Evolutionary conservation across 2,797 vertebrate genomes (phyloP).

Genomic region (Pogonophryne albipinna): DNA sequence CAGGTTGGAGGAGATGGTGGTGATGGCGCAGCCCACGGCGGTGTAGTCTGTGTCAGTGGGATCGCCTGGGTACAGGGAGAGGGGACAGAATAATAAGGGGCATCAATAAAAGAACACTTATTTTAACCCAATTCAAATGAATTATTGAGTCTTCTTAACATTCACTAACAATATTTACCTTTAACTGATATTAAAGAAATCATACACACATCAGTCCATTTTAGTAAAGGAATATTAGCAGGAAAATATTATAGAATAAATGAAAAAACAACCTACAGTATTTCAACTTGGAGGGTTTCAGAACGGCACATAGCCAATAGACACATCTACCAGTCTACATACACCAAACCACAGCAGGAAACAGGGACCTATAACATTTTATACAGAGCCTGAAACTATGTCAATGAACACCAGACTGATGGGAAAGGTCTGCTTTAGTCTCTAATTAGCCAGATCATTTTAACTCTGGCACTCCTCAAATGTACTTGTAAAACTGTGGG

Average conservation of each 20-base stretch:
- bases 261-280: background rate
- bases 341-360: conserved; percentile 41
- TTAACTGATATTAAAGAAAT: conserved; percentile 3
- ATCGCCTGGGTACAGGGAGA: conserved; percentile 85
- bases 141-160: conserved; percentile 17
- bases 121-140: background rate
- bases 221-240: background rate
- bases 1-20: conserved; percentile 98
- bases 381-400: conserved; percentile 9
- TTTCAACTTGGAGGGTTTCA: conserved; percentile 2
- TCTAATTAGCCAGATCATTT: conserved; percentile 52
- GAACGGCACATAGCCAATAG: conserved; percentile 10
- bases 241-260: background rate
- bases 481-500: conserved; percentile 32
- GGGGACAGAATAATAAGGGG: background rate
- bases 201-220: background rate
- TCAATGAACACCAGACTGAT: conserved; percentile 49
- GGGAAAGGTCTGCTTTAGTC: conserved; percentile 36
- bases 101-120: background rate
- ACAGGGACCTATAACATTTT: conserved; percentile 31
- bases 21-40: conserved; percentile 98
- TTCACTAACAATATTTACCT: conserved; percentile 14
- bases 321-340: conserved; percentile 4
- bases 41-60: conserved; percentile 98
- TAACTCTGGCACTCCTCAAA: conserved; percentile 14